Evolutionary conservation across 64 coral and sea anemone genomes (phyloP).

Genomic region (Pocillopora verrucosa): DNA sequence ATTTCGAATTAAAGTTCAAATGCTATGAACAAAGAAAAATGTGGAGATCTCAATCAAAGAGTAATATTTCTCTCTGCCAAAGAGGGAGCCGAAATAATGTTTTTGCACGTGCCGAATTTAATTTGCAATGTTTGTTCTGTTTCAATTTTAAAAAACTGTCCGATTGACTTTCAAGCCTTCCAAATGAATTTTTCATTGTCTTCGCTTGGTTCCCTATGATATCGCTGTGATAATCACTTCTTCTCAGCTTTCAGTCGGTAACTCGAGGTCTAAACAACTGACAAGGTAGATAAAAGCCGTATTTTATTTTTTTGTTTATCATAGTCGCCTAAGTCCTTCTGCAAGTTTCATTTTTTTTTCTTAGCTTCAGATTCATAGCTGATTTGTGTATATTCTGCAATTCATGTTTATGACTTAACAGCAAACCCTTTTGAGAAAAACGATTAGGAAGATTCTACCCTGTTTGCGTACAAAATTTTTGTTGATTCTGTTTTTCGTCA

Average conservation of each 20-base stretch:
- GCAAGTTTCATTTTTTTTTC: too few species aligned
- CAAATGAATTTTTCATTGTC: slow-evolving; percentile 20
- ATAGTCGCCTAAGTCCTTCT: background rate
- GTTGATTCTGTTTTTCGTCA: background rate
- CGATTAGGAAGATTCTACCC: background rate
- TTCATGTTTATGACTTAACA: background rate
- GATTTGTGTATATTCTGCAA: background rate
- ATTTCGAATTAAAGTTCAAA: slow-evolving; percentile 22
- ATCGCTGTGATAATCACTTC: background rate
- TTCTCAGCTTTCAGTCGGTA: background rate
- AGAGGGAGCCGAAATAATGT: slow-evolving; percentile 14
- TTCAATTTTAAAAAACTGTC: background rate
- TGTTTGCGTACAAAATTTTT: background rate
- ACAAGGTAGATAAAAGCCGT: background rate
- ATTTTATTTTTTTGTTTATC: background rate
- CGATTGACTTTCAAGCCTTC: background rate
- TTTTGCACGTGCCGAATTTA: background rate
- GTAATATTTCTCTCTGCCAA: background rate
- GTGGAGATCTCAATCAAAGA: background rate
- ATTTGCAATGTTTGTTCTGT: slow-evolving; percentile 25
- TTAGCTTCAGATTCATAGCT: too few species aligned
- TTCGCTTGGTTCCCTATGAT: background rate
- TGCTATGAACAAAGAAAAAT: slow-evolving; percentile 8
- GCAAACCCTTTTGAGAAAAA: background rate
- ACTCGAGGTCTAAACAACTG: background rate